Evolutionary conservation across 2,797 vertebrate genomes (phyloP), one percentile per base, ranked within the genome.

Genomic region (Melanotaenia maccullochi): DNA sequence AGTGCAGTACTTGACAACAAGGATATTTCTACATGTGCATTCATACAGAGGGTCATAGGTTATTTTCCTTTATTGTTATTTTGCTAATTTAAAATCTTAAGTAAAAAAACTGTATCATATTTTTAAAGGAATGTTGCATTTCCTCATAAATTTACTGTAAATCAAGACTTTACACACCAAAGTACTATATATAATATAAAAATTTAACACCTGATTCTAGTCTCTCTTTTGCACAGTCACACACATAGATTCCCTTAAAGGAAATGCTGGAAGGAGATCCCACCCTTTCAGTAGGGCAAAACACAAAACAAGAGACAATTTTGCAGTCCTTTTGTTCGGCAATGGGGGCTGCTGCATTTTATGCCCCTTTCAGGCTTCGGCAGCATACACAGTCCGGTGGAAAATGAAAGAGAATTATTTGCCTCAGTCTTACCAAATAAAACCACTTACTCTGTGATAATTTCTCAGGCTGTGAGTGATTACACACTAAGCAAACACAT

Each of bases 361-460:
- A 57, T 28, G 4, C 74, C 35, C 42, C 60, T 35, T 57, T 28
- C 32, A 64, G 16, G 52, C 22, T 32, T 5, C 16, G 6, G 51
- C 38, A 57, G 30, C 6, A 60, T 65, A 49, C 64, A 40, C 49
- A 60, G 25, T 61, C 25, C 28, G 24, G 38, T 9, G 30, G 14
- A 40, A 71, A 81, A 74, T n/a, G 4, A 73, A 62, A 35, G 47
- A 61, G 20, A 36, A 68, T 70, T 38, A n/a, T 82, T 44, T 67
- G 60, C 65, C 40, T 68, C 65, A 62, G 66, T 33, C 51, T 60
- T 67, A 66, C 75, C 68, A 74, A 81, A 85, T 76, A 73, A 73
- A 81, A 76, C 62, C 67, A 76, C 77, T 85, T 85, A 83, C 22
- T 52, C 38, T 71, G 57, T 58, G 66, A 82, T 84, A 84, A 86